Evolutionary conservation across 53 echinoderm and acorn worm genomes (phyloP).

Genomic region (Actinopyga echinites): DNA sequence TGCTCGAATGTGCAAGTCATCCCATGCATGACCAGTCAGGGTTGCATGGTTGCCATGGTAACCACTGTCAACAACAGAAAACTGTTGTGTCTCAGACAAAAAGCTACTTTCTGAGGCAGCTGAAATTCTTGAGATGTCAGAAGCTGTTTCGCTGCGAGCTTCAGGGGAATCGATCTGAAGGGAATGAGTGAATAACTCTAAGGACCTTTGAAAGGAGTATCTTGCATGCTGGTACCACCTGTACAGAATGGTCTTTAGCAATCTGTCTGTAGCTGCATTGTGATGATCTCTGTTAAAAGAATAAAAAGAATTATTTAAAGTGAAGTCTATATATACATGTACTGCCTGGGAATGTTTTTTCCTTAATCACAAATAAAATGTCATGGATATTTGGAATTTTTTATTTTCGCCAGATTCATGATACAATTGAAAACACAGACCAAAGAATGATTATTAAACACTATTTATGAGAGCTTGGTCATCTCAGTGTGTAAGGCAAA

Average conservation of each 20-base stretch:
- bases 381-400: too few species aligned
- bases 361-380: too few species aligned
- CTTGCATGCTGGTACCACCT: neutral
- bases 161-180: neutral
- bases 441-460: too few species aligned
- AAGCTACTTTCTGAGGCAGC: neutral
- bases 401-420: too few species aligned
- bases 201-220: neutral
- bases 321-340: neutral
- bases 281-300: neutral
- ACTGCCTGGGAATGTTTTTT: too few species aligned
- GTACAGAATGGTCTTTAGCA: neutral
- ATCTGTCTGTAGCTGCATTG: neutral
- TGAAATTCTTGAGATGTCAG: neutral
- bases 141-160: neutral
- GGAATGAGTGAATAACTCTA: neutral
- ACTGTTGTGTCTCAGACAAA: neutral
- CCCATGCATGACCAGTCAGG: neutral
- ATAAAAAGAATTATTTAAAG: neutral
- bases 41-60: conserved; percentile 43
- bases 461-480: too few species aligned
- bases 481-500: too few species aligned
- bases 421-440: too few species aligned
- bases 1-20: neutral
- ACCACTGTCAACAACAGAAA: conserved; percentile 55